These are phyloP conservation scores for Pithys albifrons DNA, from an alignment of 2,113 vertebrate species.

Conservation along the genomic window DNA sequence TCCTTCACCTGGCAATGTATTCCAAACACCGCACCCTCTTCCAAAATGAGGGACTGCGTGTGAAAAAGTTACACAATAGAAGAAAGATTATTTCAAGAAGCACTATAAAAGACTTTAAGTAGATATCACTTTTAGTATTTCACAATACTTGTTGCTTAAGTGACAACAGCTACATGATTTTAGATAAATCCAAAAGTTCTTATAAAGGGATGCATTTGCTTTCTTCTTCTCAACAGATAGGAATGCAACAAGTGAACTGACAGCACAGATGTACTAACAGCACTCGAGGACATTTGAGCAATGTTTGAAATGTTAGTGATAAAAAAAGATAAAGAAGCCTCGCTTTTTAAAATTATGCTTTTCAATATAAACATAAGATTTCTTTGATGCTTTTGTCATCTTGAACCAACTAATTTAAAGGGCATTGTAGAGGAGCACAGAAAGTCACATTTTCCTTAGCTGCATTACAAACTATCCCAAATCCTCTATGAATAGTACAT, in stretches of 20 bases:
- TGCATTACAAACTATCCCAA: background rate
- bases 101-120: background rate
- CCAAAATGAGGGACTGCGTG: fast-evolving
- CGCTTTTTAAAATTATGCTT: background rate
- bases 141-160: background rate
- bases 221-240: background rate
- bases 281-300: background rate
- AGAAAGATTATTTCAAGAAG: background rate
- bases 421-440: background rate
- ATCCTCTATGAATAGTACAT: background rate
- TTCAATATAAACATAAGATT: background rate
- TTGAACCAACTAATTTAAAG: background rate
- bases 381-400: background rate
- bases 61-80: background rate
- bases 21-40: background rate
- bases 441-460: background rate
- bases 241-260: background rate
- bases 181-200: background rate
- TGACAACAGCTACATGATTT: background rate
- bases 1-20: background rate
- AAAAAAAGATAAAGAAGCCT: background rate
- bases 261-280: background rate
- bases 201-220: background rate
- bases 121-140: background rate
- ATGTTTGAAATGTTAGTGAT: background rate